A percentile compares a stretch with the other conserved stretches of the same genome.
Conservation (phyloP, 1,140 invertebrate genomes). For the Rhyacophila brunnea region DNA sequence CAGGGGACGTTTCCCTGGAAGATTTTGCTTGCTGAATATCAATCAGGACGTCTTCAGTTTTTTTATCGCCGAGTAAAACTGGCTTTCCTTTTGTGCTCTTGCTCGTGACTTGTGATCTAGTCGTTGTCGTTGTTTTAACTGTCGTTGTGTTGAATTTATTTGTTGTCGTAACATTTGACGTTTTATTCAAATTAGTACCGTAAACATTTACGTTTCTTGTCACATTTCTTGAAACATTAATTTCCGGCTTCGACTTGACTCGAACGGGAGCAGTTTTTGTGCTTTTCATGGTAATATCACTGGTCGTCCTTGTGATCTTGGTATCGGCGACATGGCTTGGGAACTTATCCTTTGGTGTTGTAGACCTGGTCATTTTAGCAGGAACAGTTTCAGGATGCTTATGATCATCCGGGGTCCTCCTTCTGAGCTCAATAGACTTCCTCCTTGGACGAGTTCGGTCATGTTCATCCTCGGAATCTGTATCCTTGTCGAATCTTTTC, state of each 20-base stretch:
- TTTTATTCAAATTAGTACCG: conserved; percentile 41
- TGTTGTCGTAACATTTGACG: conserved; percentile 42
- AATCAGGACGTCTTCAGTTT: conserved; percentile 57
- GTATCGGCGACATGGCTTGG: conserved; percentile 39
- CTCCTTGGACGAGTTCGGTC: conserved; percentile 18
- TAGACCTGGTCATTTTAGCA: conserved; percentile 23
- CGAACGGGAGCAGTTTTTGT: conserved; percentile 45
- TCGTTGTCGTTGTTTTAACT: conserved; percentile 46
- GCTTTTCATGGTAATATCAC: conserved; percentile 55
- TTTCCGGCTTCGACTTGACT: conserved; percentile 52
- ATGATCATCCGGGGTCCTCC: conserved; percentile 8
- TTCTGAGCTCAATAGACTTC: conserved; percentile 6
- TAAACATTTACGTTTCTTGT: conserved; percentile 37
- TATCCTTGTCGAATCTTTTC: conserved; percentile 10
- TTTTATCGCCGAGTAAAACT: conserved; percentile 37
- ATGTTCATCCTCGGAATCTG: conserved; percentile 17
- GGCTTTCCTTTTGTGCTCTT: conserved; percentile 15
- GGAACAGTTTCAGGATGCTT: conserved; percentile 17
- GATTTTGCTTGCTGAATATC: conserved; percentile 69
- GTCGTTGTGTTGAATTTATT: conserved; percentile 39
- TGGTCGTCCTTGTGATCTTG: conserved; percentile 56
- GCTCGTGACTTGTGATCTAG: conserved; percentile 42
- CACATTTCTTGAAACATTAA: conserved; percentile 44
- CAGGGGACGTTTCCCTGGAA: conserved; percentile 68
- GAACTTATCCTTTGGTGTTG: conserved; percentile 9